These are phyloP conservation scores for Lacerta viridis DNA, from an alignment of 2,797 vertebrate species.

Conservation along the genomic window DNA sequence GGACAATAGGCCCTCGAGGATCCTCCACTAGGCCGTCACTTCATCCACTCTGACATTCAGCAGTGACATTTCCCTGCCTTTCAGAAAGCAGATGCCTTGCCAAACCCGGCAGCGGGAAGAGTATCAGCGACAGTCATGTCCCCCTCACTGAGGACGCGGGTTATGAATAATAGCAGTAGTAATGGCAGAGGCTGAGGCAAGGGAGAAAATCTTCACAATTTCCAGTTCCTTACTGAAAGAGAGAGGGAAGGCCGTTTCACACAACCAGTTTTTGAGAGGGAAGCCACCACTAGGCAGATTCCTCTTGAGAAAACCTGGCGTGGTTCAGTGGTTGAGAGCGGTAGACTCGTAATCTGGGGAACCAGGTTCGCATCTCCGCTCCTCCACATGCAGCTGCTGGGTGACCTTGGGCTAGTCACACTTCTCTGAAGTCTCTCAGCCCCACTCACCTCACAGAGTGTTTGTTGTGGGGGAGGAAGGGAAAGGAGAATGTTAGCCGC, in stretches of 20 bases:
- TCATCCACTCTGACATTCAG: conserved; percentile 68
- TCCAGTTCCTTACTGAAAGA: neutral
- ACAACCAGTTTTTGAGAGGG: neutral
- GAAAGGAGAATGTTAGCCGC: too few relatives aligned
- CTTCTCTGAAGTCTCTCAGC: too few relatives aligned
- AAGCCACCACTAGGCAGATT: neutral
- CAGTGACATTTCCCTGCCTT: conserved; percentile 57
- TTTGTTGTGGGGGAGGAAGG: too few relatives aligned
- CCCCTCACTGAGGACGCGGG: conserved; percentile 14
- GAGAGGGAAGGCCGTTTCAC: neutral
- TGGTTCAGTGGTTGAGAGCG: too few relatives aligned
- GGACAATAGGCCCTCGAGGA: conserved; percentile 55
- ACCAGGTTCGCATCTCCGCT: too few relatives aligned
- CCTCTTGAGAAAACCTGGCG: neutral
- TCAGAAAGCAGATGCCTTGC: conserved; percentile 29
- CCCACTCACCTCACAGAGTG: too few relatives aligned
- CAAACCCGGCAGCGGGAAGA: conserved; percentile 41
- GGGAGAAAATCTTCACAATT: neutral
- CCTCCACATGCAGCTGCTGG: too few relatives aligned
- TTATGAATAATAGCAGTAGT: conserved; percentile 13
- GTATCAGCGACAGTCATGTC: neutral
- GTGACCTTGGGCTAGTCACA: too few relatives aligned
- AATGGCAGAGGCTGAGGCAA: conserved; percentile 3
- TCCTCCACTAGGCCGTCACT: neutral
- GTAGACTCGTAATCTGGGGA: too few relatives aligned